Percentiles rank a stretch among this genome's conserved stretches.
phyloP scores from a whole-genome alignment of 2,113 vertebrate species.

The Larimichthys polyactis region DNA sequence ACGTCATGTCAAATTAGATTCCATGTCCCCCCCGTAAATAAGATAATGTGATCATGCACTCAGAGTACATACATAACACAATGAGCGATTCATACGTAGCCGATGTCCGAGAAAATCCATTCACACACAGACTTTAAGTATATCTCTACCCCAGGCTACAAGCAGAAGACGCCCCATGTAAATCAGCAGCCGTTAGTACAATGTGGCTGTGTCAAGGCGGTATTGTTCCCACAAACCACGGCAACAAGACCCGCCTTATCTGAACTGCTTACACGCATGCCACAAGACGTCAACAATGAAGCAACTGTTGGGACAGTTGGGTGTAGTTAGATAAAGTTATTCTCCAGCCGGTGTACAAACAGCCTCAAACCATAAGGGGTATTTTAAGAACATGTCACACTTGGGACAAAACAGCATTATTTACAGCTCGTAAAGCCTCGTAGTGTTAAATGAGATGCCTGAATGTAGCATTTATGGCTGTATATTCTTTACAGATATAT shows the following conservation, averaged over 20 bases:
- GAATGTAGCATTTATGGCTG: neutral
- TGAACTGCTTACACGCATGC: slow-evolving; percentile 12
- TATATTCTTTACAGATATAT: neutral
- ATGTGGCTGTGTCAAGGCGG: neutral
- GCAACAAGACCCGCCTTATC: slow-evolving; percentile 35
- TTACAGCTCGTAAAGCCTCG: slow-evolving; percentile 18
- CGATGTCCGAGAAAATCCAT: slow-evolving; percentile 13
- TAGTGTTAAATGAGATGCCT: slow-evolving; percentile 7
- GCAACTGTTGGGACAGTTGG: slow-evolving; percentile 17
- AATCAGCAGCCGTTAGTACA: neutral
- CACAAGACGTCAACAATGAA: slow-evolving; percentile 28
- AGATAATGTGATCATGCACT: slow-evolving; percentile 35
- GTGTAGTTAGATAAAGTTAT: slow-evolving; percentile 37
- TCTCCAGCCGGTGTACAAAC: slow-evolving; percentile 11
- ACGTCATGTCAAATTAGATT: slow-evolving; percentile 45
- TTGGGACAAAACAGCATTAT: slow-evolving; percentile 23
- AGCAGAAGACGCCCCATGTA: neutral
- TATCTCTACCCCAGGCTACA: neutral
- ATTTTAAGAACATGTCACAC: slow-evolving; percentile 30
- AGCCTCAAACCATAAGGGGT: slow-evolving; percentile 6
- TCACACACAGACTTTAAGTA: neutral
- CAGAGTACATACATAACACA: slow-evolving; percentile 3
- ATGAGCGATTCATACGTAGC: neutral
- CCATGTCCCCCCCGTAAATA: slow-evolving; percentile 2
- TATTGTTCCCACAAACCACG: slow-evolving; percentile 15